Evolutionary conservation across 2,888 invertebrate species (phyloP).

Genomic region (Drosophila gaucha): DNA sequence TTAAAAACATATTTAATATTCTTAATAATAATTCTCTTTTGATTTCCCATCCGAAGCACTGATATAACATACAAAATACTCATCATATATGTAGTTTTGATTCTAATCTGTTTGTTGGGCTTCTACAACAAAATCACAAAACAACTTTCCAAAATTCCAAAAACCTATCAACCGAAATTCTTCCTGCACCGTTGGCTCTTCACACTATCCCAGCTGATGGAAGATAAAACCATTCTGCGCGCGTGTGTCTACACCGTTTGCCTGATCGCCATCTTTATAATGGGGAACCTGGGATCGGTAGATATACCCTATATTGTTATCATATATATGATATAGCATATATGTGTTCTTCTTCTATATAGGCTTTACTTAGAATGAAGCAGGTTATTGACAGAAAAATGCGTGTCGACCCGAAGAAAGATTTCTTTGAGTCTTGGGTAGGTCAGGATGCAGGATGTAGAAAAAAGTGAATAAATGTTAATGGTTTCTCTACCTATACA

Average conservation of each 20-base stretch:
- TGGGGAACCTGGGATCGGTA: conserved; percentile 37
- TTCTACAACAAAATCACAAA: conserved; percentile 37
- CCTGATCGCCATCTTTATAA: conserved; percentile 88
- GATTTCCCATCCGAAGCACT: background rate
- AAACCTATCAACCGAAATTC: background rate
- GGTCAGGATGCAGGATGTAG: background rate
- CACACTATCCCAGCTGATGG: conserved; percentile 5
- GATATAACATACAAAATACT: conserved; percentile 76
- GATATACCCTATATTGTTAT: background rate
- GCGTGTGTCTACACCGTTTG: conserved; percentile 84
- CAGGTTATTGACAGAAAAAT: too few relatives aligned
- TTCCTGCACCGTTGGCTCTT: conserved; percentile 23
- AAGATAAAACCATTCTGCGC: conserved; percentile 20
- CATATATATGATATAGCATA: too few relatives aligned
- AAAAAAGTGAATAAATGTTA: background rate
- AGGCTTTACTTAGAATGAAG: background rate
- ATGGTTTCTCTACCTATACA: conserved; percentile 21
- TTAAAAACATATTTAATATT: too few relatives aligned
- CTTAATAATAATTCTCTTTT: too few relatives aligned
- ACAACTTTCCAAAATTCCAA: background rate
- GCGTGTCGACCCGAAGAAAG: too few relatives aligned
- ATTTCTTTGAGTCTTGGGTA: background rate
- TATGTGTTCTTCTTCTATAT: background rate
- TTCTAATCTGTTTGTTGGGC: conserved; percentile 9
- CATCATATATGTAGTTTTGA: conserved; percentile 58